Percentiles rank a stretch among this genome's conserved stretches.
Conservation (phyloP, 2,888 invertebrate genomes). For the Galerucella nymphaeae region DNA sequence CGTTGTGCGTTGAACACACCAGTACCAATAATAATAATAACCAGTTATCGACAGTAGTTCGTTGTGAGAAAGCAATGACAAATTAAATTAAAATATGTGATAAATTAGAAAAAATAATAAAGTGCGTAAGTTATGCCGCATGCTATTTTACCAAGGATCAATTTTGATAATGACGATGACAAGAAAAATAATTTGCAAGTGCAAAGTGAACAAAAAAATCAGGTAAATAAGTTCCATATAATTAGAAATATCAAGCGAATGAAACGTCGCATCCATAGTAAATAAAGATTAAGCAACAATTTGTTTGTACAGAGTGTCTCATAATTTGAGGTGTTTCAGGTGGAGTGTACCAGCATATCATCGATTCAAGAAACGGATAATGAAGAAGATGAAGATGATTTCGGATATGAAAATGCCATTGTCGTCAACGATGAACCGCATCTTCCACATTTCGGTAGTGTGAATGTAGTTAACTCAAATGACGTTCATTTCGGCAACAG, state of each 20-base stretch:
- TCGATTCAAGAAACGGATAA: conserved; percentile 23
- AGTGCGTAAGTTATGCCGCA: conserved; percentile 19
- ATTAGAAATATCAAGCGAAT: not conserved
- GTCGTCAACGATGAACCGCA: conserved; percentile 23
- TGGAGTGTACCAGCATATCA: conserved; percentile 34
- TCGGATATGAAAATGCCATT: conserved; percentile 35
- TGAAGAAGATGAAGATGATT: conserved; percentile 32
- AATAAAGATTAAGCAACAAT: not conserved
- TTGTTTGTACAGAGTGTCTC: not conserved
- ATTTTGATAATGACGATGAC: not conserved
- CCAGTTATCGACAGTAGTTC: not conserved
- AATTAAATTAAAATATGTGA: not conserved
- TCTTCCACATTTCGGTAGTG: conserved; percentile 67
- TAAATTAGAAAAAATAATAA: not conserved
- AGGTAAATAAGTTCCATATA: conserved; percentile 3
- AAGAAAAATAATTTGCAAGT: not conserved
- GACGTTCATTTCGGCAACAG: conserved; percentile 83
- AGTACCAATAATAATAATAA: not conserved
- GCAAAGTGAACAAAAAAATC: not conserved
- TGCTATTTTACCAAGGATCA: conserved; percentile 7
- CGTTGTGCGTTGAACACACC: not conserved
- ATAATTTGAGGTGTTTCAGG: conserved; percentile 18
- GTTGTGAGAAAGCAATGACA: not conserved
- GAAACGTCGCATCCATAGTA: not conserved
- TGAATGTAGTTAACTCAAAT: conserved; percentile 75